A percentile compares a stretch with the other conserved stretches of the same genome.
Evolutionary conservation across 2,888 invertebrate species (phyloP).

Genomic region (Hipparchia semele): DNA sequence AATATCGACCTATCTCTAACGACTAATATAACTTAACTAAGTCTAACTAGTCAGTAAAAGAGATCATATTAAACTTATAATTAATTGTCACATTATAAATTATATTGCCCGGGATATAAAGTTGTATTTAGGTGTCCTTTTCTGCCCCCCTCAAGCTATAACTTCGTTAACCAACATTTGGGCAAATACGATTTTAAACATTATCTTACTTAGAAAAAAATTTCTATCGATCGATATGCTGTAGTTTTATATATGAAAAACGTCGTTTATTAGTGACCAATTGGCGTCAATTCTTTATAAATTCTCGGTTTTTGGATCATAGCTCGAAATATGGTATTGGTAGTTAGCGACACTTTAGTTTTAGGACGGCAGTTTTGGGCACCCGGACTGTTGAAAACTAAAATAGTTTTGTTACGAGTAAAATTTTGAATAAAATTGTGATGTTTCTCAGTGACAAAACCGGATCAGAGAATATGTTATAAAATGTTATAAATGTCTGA

Average conservation of each 20-base stretch:
- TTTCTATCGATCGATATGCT: too few species aligned
- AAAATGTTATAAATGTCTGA: constrained; percentile 66
- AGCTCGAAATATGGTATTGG: too few species aligned
- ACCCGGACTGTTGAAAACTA: neutral
- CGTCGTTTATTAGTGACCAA: too few species aligned
- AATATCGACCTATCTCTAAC: constrained; percentile 49
- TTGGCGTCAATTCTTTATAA: too few species aligned
- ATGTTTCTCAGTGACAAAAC: constrained; percentile 57
- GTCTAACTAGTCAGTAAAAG: constrained; percentile 52
- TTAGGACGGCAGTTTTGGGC: neutral
- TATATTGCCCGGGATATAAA: constrained; percentile 52
- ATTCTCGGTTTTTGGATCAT: too few species aligned
- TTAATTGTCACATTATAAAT: constrained; percentile 72
- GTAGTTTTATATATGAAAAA: too few species aligned
- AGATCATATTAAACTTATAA: constrained; percentile 82
- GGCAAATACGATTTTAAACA: too few species aligned
- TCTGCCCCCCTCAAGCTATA: too few species aligned
- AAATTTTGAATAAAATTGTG: constrained; percentile 50
- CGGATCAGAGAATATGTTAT: constrained; percentile 55
- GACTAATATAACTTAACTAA: constrained; percentile 67
- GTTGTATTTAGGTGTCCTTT: neutral
- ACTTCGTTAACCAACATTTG: too few species aligned
- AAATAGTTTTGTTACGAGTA: constrained; percentile 41
- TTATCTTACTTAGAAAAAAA: too few species aligned
- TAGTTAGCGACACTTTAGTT: too few species aligned